Base-by-base conservation (phyloP, 1,140 invertebrate species). In the Dendroctonus ponderosae region DNA sequence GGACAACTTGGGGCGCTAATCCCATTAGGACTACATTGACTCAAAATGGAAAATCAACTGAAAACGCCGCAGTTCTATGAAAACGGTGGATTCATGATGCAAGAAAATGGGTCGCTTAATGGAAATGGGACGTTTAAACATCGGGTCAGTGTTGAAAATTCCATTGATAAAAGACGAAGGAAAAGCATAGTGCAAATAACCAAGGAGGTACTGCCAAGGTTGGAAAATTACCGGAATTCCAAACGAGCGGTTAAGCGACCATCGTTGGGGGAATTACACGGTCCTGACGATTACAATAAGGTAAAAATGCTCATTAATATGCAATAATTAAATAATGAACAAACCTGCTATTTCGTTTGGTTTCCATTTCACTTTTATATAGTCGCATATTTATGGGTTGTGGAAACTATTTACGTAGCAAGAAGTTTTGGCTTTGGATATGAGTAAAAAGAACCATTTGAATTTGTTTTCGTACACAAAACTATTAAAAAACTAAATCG, bases 201-300 rank as follows among this genome's bases (percentile, higher is more conserved):
- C 0, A 81, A 89, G 74, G 92, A 94, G 78, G 91, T 91, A 0
- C 79, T 96, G 14, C 94, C 94, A 0, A 83, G 93, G 54, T 80
- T 94, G 78, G 93, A 96, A 76, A 91, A 96, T 79, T 97, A 97
- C 77, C 88, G 93, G 78, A 93, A 92, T 79, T 86, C 90, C 5
- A 86, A 85, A 72, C 80, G 88, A 54, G 86, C 87, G 0, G 71
- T 84, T 59, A 91, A 90, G 74, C 82, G 89, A 63, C 89, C 89
- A 3, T 91, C 89, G 40, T 77, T 91, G 54, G 87, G 89, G 9
- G 89, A 90, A 72, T 74, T 90, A 37, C 87, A 90, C 72, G 86
- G 85, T 59, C 85, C 73, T 14, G 82, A 84, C 65, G 81, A 81
- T 65, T 67, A 75, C 37, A 72, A 77, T 66, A 84, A 83, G 78